Evolutionary conservation across 2,888 invertebrate species (phyloP), one percentile per base, ranked within the genome.

Genomic region (Monoplex corrugatus): DNA sequence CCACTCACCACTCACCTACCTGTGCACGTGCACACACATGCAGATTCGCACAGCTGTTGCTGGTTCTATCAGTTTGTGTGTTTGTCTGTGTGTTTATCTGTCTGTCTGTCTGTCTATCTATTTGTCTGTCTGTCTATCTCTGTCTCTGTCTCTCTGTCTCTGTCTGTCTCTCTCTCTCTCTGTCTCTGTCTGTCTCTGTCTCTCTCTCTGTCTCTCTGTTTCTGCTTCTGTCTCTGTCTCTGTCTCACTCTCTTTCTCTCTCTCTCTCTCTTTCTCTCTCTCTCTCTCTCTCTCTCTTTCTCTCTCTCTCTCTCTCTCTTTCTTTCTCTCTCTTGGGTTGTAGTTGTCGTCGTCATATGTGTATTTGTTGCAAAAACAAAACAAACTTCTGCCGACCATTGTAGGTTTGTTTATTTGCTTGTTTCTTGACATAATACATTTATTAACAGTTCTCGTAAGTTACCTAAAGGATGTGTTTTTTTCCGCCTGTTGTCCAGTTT

Each of bases 301-400:
- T 75, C 75, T 75, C 75, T 75, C 75, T 75, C 75, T 75, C 75
- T 40, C 75, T 38, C 75, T 75, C 75, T 75, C 75, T 38, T 38
- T 75, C 75, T 40, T 35, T 75, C 35, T 75, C 75, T 75, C 35
- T 38, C 38, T 75, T 16, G n/a, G n/a, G n/a, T n/a, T n/a, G n/a
- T n/a, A n/a, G n/a, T n/a, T n/a, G n/a, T n/a, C n/a, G n/a, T n/a
- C n/a, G n/a, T n/a, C n/a, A n/a, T n/a, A n/a, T n/a, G n/a, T n/a
- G n/a, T n/a, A n/a, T n/a, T n/a, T n/a, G n/a, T n/a, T n/a, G n/a
- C n/a, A n/a, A n/a, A n/a, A n/a, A n/a, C n/a, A n/a, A n/a, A n/a
- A n/a, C n/a, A n/a, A n/a, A n/a, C n/a, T n/a, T n/a, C n/a, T n/a
- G n/a, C n/a, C n/a, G n/a, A n/a, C n/a, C n/a, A n/a, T n/a, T n/a